These are phyloP conservation scores for Mormyrus iriodes DNA, from an alignment of 2,113 vertebrate genomes.

Conservation along the genomic window DNA sequence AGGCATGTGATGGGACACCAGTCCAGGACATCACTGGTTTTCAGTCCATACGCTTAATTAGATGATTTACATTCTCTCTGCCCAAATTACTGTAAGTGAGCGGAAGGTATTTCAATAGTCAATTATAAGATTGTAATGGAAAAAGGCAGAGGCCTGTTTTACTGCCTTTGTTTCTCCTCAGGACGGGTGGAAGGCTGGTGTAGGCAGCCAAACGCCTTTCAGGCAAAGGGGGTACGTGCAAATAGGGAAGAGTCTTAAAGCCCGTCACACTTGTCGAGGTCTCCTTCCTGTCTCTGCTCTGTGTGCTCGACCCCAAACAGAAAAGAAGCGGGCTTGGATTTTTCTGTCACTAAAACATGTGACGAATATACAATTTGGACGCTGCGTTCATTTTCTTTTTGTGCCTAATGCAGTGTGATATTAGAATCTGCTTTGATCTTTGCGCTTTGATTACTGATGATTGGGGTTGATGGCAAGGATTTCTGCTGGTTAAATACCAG, in stretches of 20 bases:
- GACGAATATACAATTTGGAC: not conserved
- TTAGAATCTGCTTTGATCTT: slow-evolving; percentile 44
- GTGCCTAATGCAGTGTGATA: slow-evolving; percentile 25
- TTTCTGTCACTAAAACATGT: not conserved
- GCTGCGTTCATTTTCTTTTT: not conserved
- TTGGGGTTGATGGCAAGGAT: slow-evolving; percentile 30
- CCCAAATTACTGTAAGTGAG: not conserved
- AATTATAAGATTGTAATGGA: not conserved
- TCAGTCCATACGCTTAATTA: slow-evolving; percentile 20
- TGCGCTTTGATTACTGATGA: slow-evolving; percentile 31
- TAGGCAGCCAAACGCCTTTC: not conserved
- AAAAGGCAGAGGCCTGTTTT: not conserved
- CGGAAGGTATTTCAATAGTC: not conserved
- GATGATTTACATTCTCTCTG: slow-evolving; percentile 2
- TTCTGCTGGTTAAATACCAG: slow-evolving; percentile 46
- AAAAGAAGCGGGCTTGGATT: not conserved
- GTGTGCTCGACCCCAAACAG: not conserved
- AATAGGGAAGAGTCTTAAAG: not conserved
- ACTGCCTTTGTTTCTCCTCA: not conserved
- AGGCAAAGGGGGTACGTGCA: not conserved
- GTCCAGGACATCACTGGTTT: not conserved
- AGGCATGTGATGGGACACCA: not conserved
- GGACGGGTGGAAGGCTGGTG: not conserved
- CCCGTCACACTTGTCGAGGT: not conserved
- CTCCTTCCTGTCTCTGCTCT: not conserved